Base-by-base conservation (phyloP, 2,113 vertebrate species). In the Heterochromis multidens region DNA sequence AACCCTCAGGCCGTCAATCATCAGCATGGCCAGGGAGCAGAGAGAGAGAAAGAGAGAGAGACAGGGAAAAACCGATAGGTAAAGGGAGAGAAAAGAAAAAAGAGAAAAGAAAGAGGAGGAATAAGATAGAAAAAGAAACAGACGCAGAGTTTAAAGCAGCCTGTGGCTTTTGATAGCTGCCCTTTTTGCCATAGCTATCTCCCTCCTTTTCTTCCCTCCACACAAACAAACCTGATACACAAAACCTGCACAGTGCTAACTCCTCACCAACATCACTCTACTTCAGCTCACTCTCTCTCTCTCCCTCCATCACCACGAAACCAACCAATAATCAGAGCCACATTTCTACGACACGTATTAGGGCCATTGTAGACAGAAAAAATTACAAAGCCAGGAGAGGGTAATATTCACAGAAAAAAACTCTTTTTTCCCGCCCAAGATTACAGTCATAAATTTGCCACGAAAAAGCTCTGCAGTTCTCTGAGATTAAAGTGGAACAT, bases 1-100 rank as follows among this genome's bases (percentile, higher is more conserved):
- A 97, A 96, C 96, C 95, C 96, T 96, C 96, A 94, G 96, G 95
- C 96, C 94, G 96, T 97, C 96, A 97, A 97, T 97, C 96, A 97
- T 93, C 94, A 91, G 91, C 91, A 88, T 91, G 93, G 94, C 95
- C 93, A 95, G 94, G 92, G 92, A 92, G 90, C 91, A 88, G 80
- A 76, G 84, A 49, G 86, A 70, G 79, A 81, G 81, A 67, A n/a
- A 43, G 25, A 62, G 79, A 81, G 79, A 14, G 74, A 21, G 31
- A 29, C 77, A 82, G 61, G 57, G 70, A 82, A 74, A 78, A 76
- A 63, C 25, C 60, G 43, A 65, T 80, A 70, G 70, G 52, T 49
- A 35, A 40, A 77, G 57, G 77, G 52, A 88, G 33, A 52, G 82
- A 62, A 40, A 76, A 52, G 79, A 61, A 77, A 76, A 54, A 82